A percentile compares a stretch with the other conserved stretches of the same genome.
phyloP scores from a whole-genome alignment of 1,140 invertebrate species.

The Drosophila carrolli region DNA sequence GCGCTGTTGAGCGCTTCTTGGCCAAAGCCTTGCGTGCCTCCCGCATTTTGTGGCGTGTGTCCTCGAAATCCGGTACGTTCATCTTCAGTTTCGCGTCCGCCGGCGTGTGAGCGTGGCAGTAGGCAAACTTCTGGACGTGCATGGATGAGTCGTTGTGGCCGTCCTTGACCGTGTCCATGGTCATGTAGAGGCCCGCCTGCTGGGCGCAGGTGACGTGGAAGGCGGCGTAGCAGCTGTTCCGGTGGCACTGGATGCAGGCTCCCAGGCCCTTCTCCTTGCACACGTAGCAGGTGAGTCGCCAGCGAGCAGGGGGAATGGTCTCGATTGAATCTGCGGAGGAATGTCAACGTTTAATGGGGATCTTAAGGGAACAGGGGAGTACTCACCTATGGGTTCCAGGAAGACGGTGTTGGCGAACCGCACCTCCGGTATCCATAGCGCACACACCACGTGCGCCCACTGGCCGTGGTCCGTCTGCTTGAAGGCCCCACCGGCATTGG shows the following conservation, averaged over 20 bases:
- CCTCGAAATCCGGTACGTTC: constrained; percentile 75
- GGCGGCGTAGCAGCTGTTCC: constrained; percentile 97
- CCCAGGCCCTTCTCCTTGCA: constrained; percentile 97
- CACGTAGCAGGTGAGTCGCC: constrained; percentile 98
- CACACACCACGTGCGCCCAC: constrained; percentile 99
- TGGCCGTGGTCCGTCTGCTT: constrained; percentile 98
- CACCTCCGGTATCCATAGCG: constrained; percentile 99
- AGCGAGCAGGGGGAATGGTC: constrained; percentile 96
- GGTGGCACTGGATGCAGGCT: constrained; percentile 99
- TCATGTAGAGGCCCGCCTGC: constrained; percentile 97
- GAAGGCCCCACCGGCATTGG: constrained; percentile 98
- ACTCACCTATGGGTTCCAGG: constrained; percentile 94
- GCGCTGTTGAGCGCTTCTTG: constrained; percentile 94
- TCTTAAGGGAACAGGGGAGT: not conserved
- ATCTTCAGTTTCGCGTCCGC: constrained; percentile 87
- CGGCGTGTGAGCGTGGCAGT: constrained; percentile 97
- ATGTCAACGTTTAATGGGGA: not conserved
- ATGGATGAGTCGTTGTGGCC: constrained; percentile 89
- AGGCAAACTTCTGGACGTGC: constrained; percentile 97
- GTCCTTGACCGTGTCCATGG: constrained; percentile 96
- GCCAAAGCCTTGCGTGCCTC: constrained; percentile 90
- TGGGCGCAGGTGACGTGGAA: constrained; percentile 99
- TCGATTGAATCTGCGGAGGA: constrained; percentile 92
- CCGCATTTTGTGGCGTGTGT: constrained; percentile 88
- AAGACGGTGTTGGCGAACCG: constrained; percentile 99